phyloP scores from a whole-genome alignment of 2,888 invertebrate species.

The Lamproptera curius region DNA sequence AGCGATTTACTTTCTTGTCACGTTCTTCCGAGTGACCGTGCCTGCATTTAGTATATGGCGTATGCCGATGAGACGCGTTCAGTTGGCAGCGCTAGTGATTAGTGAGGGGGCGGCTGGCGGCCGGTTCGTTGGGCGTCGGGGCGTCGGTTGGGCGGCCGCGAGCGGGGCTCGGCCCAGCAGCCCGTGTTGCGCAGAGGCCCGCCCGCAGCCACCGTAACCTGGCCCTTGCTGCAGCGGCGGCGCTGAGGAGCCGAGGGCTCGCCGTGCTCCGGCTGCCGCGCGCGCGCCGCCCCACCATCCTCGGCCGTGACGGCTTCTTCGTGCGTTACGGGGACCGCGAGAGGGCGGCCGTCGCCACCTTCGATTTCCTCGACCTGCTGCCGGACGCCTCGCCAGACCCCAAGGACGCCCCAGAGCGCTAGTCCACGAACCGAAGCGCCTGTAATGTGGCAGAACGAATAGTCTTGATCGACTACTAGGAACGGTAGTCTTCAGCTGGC shows the following conservation, averaged over 20 bases:
- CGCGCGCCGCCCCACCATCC: constrained; percentile 82
- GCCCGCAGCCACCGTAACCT: constrained; percentile 44
- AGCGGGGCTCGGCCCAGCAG: constrained; percentile 15
- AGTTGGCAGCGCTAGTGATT: too few species aligned
- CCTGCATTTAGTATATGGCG: too few species aligned
- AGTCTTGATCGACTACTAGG: too few species aligned
- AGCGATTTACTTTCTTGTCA: too few species aligned
- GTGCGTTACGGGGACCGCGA: constrained; percentile 88
- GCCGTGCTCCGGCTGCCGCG: constrained; percentile 74
- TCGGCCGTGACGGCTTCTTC: constrained; percentile 87
- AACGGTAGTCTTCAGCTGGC: too few species aligned
- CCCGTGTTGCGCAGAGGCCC: constrained; percentile 32
- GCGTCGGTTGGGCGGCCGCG: constrained; percentile 20
- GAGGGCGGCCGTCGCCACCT: constrained; percentile 86
- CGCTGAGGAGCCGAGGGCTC: constrained; percentile 76
- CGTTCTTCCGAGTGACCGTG: too few species aligned
- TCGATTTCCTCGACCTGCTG: constrained; percentile 88
- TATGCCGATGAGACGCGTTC: too few species aligned
- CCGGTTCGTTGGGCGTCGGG: constrained; percentile 4
- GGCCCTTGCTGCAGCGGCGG: constrained; percentile 75
- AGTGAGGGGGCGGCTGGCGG: background rate
- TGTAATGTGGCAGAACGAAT: too few species aligned
- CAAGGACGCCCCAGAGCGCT: constrained; percentile 46
- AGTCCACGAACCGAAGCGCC: background rate
- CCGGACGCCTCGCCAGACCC: constrained; percentile 64